Evolutionary conservation across 92 coral and sea anemone species (phyloP), one percentile per base, ranked within the genome.

Genomic region (Porites cylindrica): DNA sequence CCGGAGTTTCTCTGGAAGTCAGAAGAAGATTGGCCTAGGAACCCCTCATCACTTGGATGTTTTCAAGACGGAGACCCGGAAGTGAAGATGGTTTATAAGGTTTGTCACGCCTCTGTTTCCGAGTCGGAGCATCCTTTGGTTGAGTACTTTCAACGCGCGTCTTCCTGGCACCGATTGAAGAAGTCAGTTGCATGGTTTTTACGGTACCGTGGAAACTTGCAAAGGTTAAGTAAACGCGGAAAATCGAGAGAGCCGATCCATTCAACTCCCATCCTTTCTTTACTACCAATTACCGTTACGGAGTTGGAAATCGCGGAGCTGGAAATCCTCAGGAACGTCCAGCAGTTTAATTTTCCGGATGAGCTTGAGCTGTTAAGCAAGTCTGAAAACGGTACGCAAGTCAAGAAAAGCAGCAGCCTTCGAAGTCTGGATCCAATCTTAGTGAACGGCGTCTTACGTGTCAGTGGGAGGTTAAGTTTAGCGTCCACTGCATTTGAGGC

Each of bases 111-210:
- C 13, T 58, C 74, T 8, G n/a, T 17, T 7, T 50, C 61, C 14
- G 65, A 53, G 51, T 75, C 54, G 4, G 65, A n/a, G 16, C 59
- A 8, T 12, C 70, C 72, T 29, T 14, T 66, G 72, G 75, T 61
- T 32, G 84, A 80, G 72, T 51, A 21, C 70, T 50, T 76, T 13
- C 29, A 53, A 19, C 2, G 74, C 79, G 14, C 16, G n/a, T 85
- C 74, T 56, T 85, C 86, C 10, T 64, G 86, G 86, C 16, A 23
- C 18, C 6, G 23, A 8, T 18, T 85, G 62, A 66, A 61, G 64
- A 65, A 67, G 51, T 75, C 59, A 24, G 89, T 85, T 19, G 89
- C 89, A 9, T 85, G 87, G 87, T 19, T 85, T n/a, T 20, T 85
- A 11, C 70, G 86, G 10, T 79, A 85, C 10, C 64, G 47, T 52